Base-by-base conservation (phyloP, 1,140 invertebrate genomes). In the Drosophila lacteicornis region DNA sequence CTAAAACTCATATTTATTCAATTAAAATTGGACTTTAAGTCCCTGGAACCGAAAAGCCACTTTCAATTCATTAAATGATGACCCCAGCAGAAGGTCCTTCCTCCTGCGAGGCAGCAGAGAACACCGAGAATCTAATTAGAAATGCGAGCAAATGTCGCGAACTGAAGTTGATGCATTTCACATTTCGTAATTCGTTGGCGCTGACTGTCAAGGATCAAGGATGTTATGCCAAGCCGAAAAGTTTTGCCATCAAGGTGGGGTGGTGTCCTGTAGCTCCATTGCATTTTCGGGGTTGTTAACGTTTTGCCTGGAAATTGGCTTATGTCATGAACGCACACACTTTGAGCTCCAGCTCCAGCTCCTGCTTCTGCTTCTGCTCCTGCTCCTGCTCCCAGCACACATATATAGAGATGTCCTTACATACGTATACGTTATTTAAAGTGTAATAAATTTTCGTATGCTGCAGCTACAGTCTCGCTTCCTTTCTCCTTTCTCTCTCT, bases 401-500 rank as follows among this genome's bases (percentile, higher is more conserved):
- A 66, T 43, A 49, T 40, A 56, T 43, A 55, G 33, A 74, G 47
- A 38, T 57, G 25, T 65, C 46, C 47, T 3, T 65, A 47, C 33
- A 17, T 59, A 30, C 66, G 75, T 76, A 76, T 82, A 70, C 75
- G 69, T 75, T 87, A 82, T 79, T 87, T 76, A 82, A 82, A 82
- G 69, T 74, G 69, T 79, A 76, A 86, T 86, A 87, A 86, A 86
- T 86, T 70, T 76, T 65, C 47, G 58, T 60, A 79, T 81, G 58
- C 67, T 59, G 76, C 65, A 36, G 42, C 60, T 46, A 56, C 46
- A n/a, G 36, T 33, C 59, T 53, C 27, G 22, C 17, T 58, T 51
- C 51, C 59, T 27, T 45, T 36, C 55, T 19, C 15, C 57, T 30
- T 13, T 17, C 30, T 27, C 25, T 27, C 27, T 15, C 47, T 40